Evolutionary conservation across 1,140 invertebrate genomes (phyloP), one percentile per base, ranked within the genome.

Genomic region (Diorhabda carinulata): DNA sequence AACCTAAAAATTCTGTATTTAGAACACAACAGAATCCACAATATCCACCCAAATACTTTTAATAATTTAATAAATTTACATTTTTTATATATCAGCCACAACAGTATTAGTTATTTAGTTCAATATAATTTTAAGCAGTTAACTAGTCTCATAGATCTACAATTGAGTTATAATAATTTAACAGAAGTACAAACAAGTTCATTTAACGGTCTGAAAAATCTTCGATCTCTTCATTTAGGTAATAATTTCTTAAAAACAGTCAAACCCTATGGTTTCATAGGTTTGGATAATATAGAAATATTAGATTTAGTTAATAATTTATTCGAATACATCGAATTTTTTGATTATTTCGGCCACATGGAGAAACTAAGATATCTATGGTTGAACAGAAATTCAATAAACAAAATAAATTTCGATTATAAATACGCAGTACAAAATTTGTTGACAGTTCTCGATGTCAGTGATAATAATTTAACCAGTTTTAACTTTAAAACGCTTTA

Each of bases 111-210:
- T 56, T 74, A 72, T 62, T 72, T 79, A 62, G 72, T 72, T 40
- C 75, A 77, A 61, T 79, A 78, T 64, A 79, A 79, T 70, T 79
- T 79, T 70, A 78, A 77, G 70, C 72, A 73, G 43, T 71, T 79
- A 67, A 71, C 70, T 68, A 78, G 72, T 73, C 70, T 79, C 41
- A 60, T 77, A 56, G 74, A 78, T 74, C 72, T 79, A 63, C 78
- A 79, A 68, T 70, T 79, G 66, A 73, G 78, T 25, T 72, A 52
- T 25, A 79, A 79, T 66, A 76, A 74, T 57, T 68, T 79, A 58
- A 71, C n/a, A 58, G 76, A 77, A 67, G 76, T 79, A 40, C 75
- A 76, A 73, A 78, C 76, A 3, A 78, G 77, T 68, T 72, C 74
- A n/a, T 79, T 79, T 68, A 79, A 79, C 60, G 78, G 78, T 57